phyloP scores from a whole-genome alignment of 30 jellyfish, hydroid and myxozoan genomes.

The Rhopilema esculentum region DNA sequence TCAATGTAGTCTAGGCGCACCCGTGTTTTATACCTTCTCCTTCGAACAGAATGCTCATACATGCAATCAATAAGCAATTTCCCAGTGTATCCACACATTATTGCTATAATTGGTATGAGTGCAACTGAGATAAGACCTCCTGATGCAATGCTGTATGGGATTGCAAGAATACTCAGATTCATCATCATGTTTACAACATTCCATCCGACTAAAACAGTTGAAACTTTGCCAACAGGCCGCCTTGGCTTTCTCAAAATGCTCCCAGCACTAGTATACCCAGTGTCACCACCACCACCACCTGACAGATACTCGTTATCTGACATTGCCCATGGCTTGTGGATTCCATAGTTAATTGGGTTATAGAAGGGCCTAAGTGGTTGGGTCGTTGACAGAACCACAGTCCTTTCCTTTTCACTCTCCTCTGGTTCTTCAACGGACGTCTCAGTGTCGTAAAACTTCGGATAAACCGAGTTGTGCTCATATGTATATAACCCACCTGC shows the following conservation, averaged over 20 bases:
- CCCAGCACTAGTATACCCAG: conserved; percentile 38
- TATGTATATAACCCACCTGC: conserved; percentile 61
- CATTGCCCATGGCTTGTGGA: conserved; percentile 27
- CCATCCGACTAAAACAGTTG: conserved; percentile 86
- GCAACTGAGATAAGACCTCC: conserved; percentile 83
- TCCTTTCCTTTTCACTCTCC: conserved; percentile 36
- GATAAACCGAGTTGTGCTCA: conserved; percentile 43
- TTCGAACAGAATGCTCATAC: conserved; percentile 75
- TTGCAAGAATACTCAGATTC: conserved; percentile 74
- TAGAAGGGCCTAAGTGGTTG: conserved; percentile 60
- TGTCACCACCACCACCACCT: conserved; percentile 31
- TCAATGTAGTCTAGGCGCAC: conserved; percentile 76
- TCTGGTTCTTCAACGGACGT: conserved; percentile 71
- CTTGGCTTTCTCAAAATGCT: conserved; percentile 38
- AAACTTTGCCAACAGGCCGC: conserved; percentile 79
- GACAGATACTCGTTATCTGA: conserved; percentile 54
- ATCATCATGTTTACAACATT: conserved; percentile 81
- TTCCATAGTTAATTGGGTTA: conserved; percentile 33
- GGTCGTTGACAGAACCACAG: conserved; percentile 59
- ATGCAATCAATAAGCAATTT: conserved; percentile 73
- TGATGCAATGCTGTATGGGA: conserved; percentile 82
- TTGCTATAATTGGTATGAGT: conserved; percentile 54
- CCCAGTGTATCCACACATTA: conserved; percentile 80
- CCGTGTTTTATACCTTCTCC: conserved; percentile 47
- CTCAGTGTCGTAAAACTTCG: conserved; percentile 55